Conservation (phyloP, 2,888 invertebrate genomes). For the Kuschelorhynchus macadamiae region DNA sequence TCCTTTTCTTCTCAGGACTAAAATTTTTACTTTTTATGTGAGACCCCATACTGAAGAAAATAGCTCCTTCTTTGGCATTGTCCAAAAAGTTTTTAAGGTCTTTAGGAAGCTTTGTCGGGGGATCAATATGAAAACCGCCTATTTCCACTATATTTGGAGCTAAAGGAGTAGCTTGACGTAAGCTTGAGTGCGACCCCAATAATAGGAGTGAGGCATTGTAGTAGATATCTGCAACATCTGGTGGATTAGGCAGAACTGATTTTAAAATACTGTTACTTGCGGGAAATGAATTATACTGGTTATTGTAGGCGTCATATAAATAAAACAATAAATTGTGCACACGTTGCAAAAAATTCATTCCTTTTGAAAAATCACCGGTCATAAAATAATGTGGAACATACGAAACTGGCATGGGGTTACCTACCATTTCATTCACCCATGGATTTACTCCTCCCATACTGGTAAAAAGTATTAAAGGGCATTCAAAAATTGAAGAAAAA, state of each 20-base stretch:
- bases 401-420: constrained; percentile 17
- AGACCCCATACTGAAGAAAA: constrained; percentile 75
- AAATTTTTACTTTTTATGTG: no score
- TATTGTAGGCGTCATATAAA: constrained; percentile 52
- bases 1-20: no score
- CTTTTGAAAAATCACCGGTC: neutral
- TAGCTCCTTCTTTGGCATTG: constrained; percentile 70
- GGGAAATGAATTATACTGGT: constrained; percentile 53
- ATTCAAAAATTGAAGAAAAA: constrained; percentile 12
- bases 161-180: no score
- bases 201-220: constrained; percentile 54
- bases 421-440: no score
- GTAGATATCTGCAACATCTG: neutral
- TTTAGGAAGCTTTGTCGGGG: constrained; percentile 54
- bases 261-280: constrained; percentile 53
- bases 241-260: neutral
- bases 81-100: constrained; percentile 71
- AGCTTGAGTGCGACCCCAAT: constrained; percentile 66
- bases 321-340: constrained; percentile 14
- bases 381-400: constrained; percentile 14
- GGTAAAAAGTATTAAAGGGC: constrained; percentile 15
- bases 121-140: no score
- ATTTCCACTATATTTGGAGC: no score
- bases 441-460: constrained; percentile 53
- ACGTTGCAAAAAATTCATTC: constrained; percentile 24